A percentile compares a stretch with the other conserved stretches of the same genome.
Evolutionary conservation across 2,797 vertebrate genomes (phyloP).

Genomic region (Pteropus rufus): DNA sequence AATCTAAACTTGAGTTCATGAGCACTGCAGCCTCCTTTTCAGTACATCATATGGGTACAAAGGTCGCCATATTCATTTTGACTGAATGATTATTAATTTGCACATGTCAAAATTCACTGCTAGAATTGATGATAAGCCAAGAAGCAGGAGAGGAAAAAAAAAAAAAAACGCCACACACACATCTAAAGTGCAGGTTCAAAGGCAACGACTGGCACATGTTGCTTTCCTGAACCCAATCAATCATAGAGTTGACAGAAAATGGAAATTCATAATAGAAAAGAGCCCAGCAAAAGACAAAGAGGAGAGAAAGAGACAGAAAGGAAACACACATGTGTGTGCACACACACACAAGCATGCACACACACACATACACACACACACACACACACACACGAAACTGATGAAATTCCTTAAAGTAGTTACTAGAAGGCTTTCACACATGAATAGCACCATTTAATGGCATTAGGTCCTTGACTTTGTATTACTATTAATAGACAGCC

Average conservation of each 20-base stretch:
- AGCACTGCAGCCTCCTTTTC: background rate
- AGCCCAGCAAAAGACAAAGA: constrained; percentile 40
- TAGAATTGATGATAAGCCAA: constrained; percentile 65
- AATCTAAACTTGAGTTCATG: background rate
- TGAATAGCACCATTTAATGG: constrained; percentile 45
- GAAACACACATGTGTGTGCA: background rate
- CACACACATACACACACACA: background rate
- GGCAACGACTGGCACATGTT: constrained; percentile 49
- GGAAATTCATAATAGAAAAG: constrained; percentile 55
- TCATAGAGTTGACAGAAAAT: constrained; percentile 54
- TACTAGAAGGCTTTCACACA: constrained; percentile 24
- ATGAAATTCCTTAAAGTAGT: constrained; percentile 11
- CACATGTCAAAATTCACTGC: constrained; percentile 70
- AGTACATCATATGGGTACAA: background rate
- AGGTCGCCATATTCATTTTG: constrained; percentile 66
- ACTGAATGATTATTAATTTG: constrained; percentile 75
- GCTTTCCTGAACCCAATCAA: constrained; percentile 62
- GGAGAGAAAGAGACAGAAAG: constrained; percentile 39
- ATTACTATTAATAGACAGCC: constrained; percentile 66
- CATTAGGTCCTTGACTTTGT: constrained; percentile 8
- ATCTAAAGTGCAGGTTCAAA: constrained; percentile 60
- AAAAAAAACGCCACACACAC: constrained; percentile 34
- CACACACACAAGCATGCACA: background rate
- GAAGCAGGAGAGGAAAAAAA: constrained; percentile 49
- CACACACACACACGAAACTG: background rate